These are phyloP conservation scores for Todus mexicanus DNA, from an alignment of 2,797 vertebrate species.

Conservation along the genomic window DNA sequence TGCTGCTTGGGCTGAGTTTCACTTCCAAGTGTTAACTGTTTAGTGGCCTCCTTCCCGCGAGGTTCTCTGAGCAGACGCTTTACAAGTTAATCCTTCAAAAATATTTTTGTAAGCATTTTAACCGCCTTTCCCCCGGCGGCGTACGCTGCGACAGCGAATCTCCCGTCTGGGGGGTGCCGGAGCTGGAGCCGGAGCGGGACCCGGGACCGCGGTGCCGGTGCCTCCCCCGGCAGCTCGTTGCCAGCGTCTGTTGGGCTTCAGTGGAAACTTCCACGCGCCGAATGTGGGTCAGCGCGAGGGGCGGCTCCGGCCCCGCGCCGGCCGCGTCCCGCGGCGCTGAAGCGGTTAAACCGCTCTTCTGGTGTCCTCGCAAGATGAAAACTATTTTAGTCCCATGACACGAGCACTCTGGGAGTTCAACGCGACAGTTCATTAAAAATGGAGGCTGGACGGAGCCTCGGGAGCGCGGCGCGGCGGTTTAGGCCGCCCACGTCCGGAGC, in stretches of 20 bases:
- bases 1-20: background rate
- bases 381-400: constrained; percentile 11
- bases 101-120: too few species aligned
- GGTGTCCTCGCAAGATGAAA: background rate
- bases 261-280: background rate
- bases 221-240: background rate
- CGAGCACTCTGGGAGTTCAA: background rate
- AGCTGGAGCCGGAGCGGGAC: background rate
- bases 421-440: background rate
- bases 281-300: background rate
- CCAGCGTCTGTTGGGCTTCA: background rate
- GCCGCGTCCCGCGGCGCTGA: background rate
- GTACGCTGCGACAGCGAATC: accelerated
- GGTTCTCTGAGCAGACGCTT: background rate
- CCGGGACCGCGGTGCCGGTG: accelerated
- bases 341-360: background rate
- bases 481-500: background rate
- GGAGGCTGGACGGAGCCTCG: background rate
- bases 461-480: background rate
- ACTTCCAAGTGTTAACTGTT: background rate
- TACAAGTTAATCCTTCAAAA: background rate
- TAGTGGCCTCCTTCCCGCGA: background rate
- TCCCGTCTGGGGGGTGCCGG: background rate
- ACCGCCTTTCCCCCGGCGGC: background rate
- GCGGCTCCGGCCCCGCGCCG: background rate